These are phyloP conservation scores for Polyommatus icarus DNA, from an alignment of 2,888 invertebrate genomes.

Conservation along the genomic window DNA sequence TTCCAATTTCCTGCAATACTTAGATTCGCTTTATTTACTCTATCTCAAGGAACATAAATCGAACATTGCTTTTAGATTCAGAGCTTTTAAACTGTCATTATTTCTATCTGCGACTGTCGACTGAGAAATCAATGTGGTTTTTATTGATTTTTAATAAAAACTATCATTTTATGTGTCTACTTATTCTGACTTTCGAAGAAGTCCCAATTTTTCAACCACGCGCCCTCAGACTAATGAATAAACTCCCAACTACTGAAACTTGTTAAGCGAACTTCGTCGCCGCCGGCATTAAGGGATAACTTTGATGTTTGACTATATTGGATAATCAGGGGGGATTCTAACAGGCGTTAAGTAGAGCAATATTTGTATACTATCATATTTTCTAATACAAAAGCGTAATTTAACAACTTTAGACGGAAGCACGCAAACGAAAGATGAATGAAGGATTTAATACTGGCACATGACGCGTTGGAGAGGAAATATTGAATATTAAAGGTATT, in stretches of 20 bases:
- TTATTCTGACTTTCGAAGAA: background rate
- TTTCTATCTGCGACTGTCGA: background rate
- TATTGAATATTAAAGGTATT: constrained; percentile 34
- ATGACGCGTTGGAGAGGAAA: background rate
- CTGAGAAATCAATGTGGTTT: background rate
- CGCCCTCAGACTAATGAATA: background rate
- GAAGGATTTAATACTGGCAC: background rate
- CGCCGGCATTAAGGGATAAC: background rate
- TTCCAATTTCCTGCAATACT: background rate
- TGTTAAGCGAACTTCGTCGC: constrained; percentile 1
- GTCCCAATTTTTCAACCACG: background rate
- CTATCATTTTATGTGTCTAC: background rate
- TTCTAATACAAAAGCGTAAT: background rate
- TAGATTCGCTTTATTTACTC: background rate
- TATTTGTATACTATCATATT: no score
- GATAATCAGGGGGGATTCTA: background rate
- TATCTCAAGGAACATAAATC: background rate
- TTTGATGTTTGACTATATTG: constrained; percentile 5
- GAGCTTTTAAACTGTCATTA: background rate
- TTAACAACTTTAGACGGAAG: background rate
- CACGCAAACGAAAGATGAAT: background rate
- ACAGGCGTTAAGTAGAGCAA: background rate
- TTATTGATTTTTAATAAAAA: background rate
- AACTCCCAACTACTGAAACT: constrained; percentile 12
- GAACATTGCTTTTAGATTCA: background rate